Evolutionary conservation across 2,888 invertebrate genomes (phyloP), one percentile per base, ranked within the genome.

Genomic region (Helicoverpa assulta): DNA sequence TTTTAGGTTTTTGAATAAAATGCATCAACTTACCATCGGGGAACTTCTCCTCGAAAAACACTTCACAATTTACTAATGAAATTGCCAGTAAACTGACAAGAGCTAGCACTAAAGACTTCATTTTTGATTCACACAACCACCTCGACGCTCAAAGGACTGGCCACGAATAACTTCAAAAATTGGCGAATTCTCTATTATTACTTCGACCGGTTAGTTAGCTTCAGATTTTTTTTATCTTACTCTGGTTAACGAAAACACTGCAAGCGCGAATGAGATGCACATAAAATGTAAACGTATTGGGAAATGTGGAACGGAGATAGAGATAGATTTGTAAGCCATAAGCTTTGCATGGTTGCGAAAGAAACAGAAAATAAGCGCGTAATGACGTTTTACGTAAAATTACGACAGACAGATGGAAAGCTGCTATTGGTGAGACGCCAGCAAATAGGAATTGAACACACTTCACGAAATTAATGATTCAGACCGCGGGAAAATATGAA

Each of bases 31-130:
- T 95, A 98, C 98, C 98, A 94, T 98, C 98, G 55, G 93, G 92
- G 94, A 98, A 98, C 86, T 97, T 98, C 90, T 98, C 98, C 89
- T 98, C 97, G 84, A 97, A 97, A 94, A 96, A 97, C 80, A 98
- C 96, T 88, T 98, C 97, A 87, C 97, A 97, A 87, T 96, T 96
- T 83, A 96, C 96, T 85, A 96, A 91, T 89, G 96, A 96, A 87
- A 97, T 89, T 85, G 96, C 94, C 92, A 96, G 92, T 88, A 97
- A 93, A 91, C 96, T 94, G 92, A 96, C 96, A 90, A 96, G 90
- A 85, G 96, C 91, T 91, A 97, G 90, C 86, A 95, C 89, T 89
- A 95, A 84, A 78, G 92, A 93, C 87, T 95, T 96, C 96, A 97
- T 97, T 95, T 84, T 96, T 93, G 90, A 92, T 92, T 90, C 89